Evolutionary conservation across 1,140 invertebrate genomes (phyloP).

Genomic region (Drosophila repleta): DNA sequence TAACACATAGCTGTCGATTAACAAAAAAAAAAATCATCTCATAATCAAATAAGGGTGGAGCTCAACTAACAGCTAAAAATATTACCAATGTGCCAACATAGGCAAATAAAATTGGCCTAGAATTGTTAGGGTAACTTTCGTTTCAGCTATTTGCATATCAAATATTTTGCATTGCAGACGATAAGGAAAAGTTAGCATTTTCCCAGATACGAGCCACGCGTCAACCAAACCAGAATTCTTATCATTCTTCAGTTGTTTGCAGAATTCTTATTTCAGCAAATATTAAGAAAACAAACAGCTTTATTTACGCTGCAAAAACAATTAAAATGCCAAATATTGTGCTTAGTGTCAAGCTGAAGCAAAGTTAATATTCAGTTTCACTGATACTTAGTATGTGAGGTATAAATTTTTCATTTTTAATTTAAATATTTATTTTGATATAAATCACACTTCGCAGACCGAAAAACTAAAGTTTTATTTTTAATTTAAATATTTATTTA

Average conservation of each 20-base stretch:
- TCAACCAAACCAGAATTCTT: neutral
- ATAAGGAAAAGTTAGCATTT: neutral
- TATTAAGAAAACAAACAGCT: neutral
- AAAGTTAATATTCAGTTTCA: neutral
- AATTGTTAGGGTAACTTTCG: neutral
- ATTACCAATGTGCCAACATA: neutral
- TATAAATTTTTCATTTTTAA: too few relatives aligned
- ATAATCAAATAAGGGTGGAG: neutral
- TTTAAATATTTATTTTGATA: conserved; percentile 12
- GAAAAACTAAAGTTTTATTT: conserved; percentile 2
- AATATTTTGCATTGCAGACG: neutral
- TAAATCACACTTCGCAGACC: neutral
- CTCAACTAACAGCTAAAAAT: neutral
- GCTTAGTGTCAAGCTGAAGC: neutral
- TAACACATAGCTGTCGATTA: conserved; percentile 48
- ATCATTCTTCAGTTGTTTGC: neutral
- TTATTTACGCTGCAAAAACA: neutral
- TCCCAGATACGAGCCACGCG: neutral
- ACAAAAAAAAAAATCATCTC: conserved; percentile 2
- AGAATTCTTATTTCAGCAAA: neutral
- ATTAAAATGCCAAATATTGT: neutral
- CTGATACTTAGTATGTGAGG: too few relatives aligned
- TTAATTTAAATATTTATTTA: conserved; percentile 9
- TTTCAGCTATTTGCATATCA: neutral
- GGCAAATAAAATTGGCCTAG: neutral